Conservation (phyloP, 2,888 invertebrate genomes). For the Criorhina ranunculi region DNA sequence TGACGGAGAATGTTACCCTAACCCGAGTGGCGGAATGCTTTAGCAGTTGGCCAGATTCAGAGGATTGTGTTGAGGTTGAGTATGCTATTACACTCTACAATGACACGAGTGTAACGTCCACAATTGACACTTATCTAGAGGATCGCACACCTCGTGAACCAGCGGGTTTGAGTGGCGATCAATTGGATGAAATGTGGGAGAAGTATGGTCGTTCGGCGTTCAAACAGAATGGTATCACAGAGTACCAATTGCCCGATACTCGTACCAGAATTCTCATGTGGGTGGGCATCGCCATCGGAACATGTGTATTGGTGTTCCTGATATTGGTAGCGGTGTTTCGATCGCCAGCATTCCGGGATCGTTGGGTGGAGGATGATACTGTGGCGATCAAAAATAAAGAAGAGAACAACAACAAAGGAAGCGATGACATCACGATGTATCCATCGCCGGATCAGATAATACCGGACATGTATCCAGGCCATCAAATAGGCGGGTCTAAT, state of each 20-base stretch:
- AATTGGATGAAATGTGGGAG: slow-evolving; percentile 67
- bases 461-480: slow-evolving; percentile 76
- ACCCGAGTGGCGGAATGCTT: slow-evolving; percentile 75
- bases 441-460: slow-evolving; percentile 78
- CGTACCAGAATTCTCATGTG: slow-evolving; percentile 72
- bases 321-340: slow-evolving; percentile 65
- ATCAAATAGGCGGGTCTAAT: slow-evolving; percentile 27
- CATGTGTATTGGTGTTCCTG: slow-evolving; percentile 66
- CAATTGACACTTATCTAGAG: slow-evolving; percentile 66
- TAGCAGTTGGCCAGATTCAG: slow-evolving; percentile 71
- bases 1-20: slow-evolving; percentile 71
- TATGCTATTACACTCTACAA: slow-evolving; percentile 71
- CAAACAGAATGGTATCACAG: slow-evolving; percentile 41
- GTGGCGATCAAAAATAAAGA: slow-evolving; percentile 55
- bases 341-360: slow-evolving; percentile 63
- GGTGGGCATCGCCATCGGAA: slow-evolving; percentile 73
- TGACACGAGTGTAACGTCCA: slow-evolving; percentile 8
- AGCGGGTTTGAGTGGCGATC: slow-evolving; percentile 48
- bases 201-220: slow-evolving; percentile 61
- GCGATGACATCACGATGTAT: slow-evolving; percentile 78
- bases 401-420: slow-evolving; percentile 38
- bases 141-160: slow-evolving; percentile 63
- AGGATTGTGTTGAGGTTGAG: slow-evolving; percentile 73
- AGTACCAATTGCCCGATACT: slow-evolving; percentile 70
- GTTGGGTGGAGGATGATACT: slow-evolving; percentile 72